These are phyloP conservation scores for Erythrolamprus reginae DNA, from an alignment of 2,113 vertebrate genomes.

Conservation along the genomic window DNA sequence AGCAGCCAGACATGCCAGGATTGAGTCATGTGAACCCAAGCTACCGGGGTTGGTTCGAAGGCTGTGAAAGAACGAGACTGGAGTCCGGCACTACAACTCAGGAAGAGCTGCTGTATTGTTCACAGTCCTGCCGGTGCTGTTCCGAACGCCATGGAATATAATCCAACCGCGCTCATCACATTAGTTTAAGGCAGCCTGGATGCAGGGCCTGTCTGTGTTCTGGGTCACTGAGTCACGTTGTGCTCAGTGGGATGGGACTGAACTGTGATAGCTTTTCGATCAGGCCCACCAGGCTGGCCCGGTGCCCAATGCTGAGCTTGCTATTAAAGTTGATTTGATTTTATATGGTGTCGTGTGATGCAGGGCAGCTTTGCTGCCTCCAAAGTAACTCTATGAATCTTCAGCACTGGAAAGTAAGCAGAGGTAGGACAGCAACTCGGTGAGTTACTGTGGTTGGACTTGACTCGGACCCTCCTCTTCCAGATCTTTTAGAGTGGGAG, in stretches of 20 bases:
- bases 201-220: background rate
- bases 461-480: background rate
- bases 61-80: background rate
- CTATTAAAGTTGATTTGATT: slow-evolving; percentile 10
- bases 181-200: background rate
- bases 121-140: background rate
- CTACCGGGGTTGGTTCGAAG: background rate
- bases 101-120: background rate
- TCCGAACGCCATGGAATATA: background rate
- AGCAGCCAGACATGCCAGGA: background rate
- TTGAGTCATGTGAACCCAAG: background rate
- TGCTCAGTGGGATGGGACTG: background rate
- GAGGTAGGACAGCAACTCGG: background rate
- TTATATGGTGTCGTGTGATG: background rate
- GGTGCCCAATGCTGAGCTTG: background rate
- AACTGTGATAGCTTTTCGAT: background rate
- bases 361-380: background rate
- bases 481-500: background rate
- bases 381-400: background rate
- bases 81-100: background rate
- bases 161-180: background rate
- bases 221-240: background rate
- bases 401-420: background rate
- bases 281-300: background rate
- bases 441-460: background rate